Evolutionary conservation across 2,113 vertebrate species (phyloP).

Genomic region (Pseudorectes ferrugineus): DNA sequence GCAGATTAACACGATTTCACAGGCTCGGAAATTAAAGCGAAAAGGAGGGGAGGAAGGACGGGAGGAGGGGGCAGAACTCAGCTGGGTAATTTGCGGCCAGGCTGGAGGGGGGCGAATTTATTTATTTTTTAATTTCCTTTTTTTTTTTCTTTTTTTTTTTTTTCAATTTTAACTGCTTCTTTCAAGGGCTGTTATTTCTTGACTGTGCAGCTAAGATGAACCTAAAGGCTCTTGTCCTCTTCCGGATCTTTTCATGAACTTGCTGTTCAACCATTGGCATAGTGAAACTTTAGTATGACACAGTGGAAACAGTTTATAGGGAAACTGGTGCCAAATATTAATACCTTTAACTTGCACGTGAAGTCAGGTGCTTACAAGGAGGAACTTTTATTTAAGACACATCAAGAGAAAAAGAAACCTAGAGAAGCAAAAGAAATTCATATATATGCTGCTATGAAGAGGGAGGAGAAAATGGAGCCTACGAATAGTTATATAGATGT

Average conservation of each 20-base stretch:
- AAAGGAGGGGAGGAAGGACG: background rate
- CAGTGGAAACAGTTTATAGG: background rate
- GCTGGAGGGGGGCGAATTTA: background rate
- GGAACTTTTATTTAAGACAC: background rate
- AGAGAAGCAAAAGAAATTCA: background rate
- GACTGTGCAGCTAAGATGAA: background rate
- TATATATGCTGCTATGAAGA: background rate
- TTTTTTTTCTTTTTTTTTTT: background rate
- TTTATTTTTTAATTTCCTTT: background rate
- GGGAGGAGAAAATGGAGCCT: background rate
- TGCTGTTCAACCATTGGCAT: background rate
- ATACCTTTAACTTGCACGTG: background rate
- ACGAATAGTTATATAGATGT: background rate
- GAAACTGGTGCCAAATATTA: background rate
- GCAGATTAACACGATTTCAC: constrained; percentile 75
- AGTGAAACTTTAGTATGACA: background rate
- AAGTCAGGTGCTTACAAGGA: background rate
- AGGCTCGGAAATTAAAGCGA: constrained; percentile 15
- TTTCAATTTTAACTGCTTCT: background rate
- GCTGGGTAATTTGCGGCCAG: constrained; percentile 57
- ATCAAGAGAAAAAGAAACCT: background rate
- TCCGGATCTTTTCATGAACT: background rate
- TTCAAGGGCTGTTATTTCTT: background rate
- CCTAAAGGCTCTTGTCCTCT: background rate
- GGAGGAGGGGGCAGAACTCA: background rate